Conservation (phyloP, 2,888 invertebrate genomes). For the Pammene fasciana region DNA sequence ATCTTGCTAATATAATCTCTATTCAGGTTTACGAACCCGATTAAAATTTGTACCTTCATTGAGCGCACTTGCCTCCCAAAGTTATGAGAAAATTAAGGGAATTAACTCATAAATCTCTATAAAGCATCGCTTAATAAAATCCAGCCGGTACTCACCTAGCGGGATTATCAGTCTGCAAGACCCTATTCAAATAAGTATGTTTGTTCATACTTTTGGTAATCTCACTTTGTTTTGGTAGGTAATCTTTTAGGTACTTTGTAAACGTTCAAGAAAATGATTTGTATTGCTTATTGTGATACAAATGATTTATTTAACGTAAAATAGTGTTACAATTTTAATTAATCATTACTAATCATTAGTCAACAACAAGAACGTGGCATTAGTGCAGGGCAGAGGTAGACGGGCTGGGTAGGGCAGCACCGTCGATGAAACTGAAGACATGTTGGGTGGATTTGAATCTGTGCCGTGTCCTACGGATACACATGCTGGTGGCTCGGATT, state of each 20-base stretch:
- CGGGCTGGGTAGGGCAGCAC: no score
- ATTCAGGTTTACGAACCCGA: conserved; percentile 42
- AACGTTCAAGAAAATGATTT: no score
- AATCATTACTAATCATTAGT: no score
- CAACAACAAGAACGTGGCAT: no score
- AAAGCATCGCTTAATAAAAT: conserved; percentile 44
- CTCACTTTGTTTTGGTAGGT: background rate
- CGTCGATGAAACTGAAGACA: no score
- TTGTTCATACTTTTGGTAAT: conserved; percentile 18
- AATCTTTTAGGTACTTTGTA: background rate
- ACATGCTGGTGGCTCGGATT: no score
- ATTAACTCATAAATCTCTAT: conserved; percentile 46
- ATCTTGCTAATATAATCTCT: conserved; percentile 36
- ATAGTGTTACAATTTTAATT: no score
- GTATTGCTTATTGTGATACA: no score
- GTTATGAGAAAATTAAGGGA: conserved; percentile 46
- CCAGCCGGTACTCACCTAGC: conserved; percentile 35
- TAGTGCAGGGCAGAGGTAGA: no score
- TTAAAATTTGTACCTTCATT: conserved; percentile 46
- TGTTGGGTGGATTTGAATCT: no score
- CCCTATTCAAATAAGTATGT: conserved; percentile 28
- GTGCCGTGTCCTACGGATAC: no score
- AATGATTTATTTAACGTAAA: no score
- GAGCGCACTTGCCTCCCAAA: conserved; percentile 44
- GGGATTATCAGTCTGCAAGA: conserved; percentile 33